Evolutionary conservation across 2,888 invertebrate species (phyloP).

Genomic region (Uropetala carovei): DNA sequence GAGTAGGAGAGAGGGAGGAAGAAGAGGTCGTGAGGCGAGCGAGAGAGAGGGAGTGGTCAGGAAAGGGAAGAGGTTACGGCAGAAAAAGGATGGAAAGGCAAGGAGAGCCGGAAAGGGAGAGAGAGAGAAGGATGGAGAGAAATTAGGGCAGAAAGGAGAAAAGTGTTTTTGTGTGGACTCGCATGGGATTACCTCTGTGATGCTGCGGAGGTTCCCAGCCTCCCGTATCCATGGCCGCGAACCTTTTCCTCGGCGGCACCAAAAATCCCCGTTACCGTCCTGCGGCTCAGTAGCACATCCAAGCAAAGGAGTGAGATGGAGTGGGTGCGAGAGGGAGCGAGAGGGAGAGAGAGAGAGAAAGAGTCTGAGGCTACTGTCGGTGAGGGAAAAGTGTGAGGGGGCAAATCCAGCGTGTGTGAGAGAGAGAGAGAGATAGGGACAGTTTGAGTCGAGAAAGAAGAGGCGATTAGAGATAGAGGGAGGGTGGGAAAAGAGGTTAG

Average conservation of each 20-base stretch:
- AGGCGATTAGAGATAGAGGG: not conserved
- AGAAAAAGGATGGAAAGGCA: not conserved
- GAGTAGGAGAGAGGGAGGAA: constrained; percentile 66
- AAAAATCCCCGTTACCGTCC: not conserved
- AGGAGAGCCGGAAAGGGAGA: not conserved
- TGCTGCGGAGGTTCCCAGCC: not conserved
- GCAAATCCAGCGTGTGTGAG: not conserved
- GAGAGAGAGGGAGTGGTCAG: not conserved
- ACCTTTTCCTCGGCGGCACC: not conserved
- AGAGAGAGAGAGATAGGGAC: not conserved
- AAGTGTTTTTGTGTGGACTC: constrained; percentile 15
- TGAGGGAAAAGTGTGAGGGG: not conserved
- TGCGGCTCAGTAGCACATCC: not conserved
- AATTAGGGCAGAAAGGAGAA: not conserved
- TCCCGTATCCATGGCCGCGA: not conserved
- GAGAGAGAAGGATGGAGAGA: not conserved
- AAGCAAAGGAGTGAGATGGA: not conserved
- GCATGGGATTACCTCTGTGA: constrained; percentile 10
- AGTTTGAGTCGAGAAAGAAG: not conserved
- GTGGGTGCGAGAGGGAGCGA: not conserved
- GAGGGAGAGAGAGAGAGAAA: not conserved
- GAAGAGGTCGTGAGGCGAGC: not conserved
- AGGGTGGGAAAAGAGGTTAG: too few relatives aligned
- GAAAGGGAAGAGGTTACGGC: not conserved
- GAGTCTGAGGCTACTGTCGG: too few relatives aligned